phyloP scores from a whole-genome alignment of 1,140 invertebrate genomes.

The Trachymyrmex septentrionalis region DNA sequence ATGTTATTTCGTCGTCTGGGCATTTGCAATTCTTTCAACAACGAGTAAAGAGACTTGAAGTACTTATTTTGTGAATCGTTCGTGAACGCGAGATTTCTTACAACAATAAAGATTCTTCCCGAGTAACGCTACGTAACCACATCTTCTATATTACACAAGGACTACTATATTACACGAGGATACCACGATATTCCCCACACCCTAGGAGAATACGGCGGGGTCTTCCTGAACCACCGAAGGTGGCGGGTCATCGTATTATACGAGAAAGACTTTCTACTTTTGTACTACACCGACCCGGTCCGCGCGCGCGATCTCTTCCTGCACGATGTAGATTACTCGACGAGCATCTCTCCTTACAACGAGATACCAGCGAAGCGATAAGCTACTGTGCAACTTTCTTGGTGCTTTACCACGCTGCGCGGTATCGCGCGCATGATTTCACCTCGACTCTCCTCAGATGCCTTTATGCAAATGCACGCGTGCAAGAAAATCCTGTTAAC shows the following conservation, averaged over 20 bases:
- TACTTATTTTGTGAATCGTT: constrained; percentile 16
- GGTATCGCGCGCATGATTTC: constrained; percentile 52
- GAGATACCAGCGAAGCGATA: constrained; percentile 73
- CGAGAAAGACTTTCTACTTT: constrained; percentile 77
- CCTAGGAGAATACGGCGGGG: constrained; percentile 40
- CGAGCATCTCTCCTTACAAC: constrained; percentile 70
- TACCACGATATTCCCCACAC: neutral
- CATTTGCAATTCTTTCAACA: neutral
- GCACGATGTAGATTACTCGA: constrained; percentile 72
- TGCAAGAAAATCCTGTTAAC: constrained; percentile 61
- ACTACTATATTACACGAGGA: constrained; percentile 67
- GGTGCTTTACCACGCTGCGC: constrained; percentile 46
- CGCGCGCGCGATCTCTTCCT: constrained; percentile 65
- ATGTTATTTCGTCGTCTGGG: constrained; percentile 14
- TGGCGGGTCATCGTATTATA: constrained; percentile 71
- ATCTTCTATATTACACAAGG: constrained; percentile 8
- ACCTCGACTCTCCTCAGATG: constrained; percentile 17
- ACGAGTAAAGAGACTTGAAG: neutral
- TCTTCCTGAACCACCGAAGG: constrained; percentile 60
- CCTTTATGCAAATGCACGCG: constrained; percentile 62
- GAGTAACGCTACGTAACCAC: constrained; percentile 50
- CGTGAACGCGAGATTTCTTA: constrained; percentile 50
- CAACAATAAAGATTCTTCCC: constrained; percentile 61
- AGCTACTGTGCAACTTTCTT: constrained; percentile 72
- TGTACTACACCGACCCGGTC: constrained; percentile 61